A percentile compares a stretch with the other conserved stretches of the same genome.
Conservation (phyloP, 2,888 invertebrate species). For the Ypsolopha scabrella region DNA sequence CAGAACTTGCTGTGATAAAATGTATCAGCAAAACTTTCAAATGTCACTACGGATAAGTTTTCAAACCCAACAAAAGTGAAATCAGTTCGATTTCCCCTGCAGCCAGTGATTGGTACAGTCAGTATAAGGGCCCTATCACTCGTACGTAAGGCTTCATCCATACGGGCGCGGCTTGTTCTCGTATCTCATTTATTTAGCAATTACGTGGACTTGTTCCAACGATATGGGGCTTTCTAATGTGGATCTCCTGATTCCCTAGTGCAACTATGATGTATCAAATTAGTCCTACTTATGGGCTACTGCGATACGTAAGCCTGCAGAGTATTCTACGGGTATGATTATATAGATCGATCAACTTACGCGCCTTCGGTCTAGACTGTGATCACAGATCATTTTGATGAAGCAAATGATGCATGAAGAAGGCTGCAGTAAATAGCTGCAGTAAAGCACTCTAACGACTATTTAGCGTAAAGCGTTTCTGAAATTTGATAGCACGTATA, state of each 20-base stretch:
- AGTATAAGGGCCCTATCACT: constrained; percentile 47
- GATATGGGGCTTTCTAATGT: constrained; percentile 3
- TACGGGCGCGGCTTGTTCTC: constrained; percentile 35
- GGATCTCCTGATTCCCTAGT: not conserved
- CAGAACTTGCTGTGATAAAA: constrained; percentile 3
- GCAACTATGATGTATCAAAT: not conserved
- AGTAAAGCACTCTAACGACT: too few relatives aligned
- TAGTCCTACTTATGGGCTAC: not conserved
- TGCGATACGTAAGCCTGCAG: too few relatives aligned
- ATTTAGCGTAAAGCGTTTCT: too few relatives aligned
- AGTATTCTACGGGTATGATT: too few relatives aligned
- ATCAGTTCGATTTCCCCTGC: constrained; percentile 33
- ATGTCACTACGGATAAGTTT: constrained; percentile 14
- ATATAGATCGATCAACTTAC: too few relatives aligned
- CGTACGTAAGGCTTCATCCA: constrained; percentile 23
- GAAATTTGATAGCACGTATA: too few relatives aligned
- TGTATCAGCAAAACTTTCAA: constrained; percentile 2
- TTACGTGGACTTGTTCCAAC: constrained; percentile 1
- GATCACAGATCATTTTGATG: too few relatives aligned
- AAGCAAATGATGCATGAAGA: too few relatives aligned
- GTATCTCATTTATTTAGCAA: constrained; percentile 5
- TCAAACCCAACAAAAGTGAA: constrained; percentile 44
- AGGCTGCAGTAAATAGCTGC: too few relatives aligned
- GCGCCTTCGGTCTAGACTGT: too few relatives aligned
- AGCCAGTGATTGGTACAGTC: not conserved